Evolutionary conservation across 1,140 invertebrate genomes (phyloP).

Genomic region (Drosophila burlai): DNA sequence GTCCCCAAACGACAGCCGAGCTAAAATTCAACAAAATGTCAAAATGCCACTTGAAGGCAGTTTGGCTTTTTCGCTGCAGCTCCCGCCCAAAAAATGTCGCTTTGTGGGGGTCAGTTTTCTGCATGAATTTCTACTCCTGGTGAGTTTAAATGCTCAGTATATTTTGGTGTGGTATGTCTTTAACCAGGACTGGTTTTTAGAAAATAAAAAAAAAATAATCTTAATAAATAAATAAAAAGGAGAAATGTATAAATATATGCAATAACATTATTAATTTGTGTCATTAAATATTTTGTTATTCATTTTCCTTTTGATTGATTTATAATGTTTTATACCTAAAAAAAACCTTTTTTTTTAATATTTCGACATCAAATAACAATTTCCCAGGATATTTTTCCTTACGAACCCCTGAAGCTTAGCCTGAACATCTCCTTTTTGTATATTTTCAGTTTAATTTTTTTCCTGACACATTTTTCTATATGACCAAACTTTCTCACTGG

Average conservation of each 20-base stretch:
- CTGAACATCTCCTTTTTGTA: not conserved
- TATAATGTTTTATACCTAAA: not conserved
- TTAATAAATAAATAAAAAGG: not conserved
- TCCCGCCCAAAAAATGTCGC: constrained; percentile 29
- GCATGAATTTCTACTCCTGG: constrained; percentile 28
- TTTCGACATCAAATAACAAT: not conserved
- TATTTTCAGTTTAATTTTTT: constrained; percentile 36
- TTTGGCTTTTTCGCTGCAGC: constrained; percentile 45
- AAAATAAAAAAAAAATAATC: not conserved
- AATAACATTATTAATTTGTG: not conserved
- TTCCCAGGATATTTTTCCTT: not conserved
- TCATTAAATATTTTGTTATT: not conserved
- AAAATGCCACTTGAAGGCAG: constrained; percentile 67
- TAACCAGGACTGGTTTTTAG: not conserved
- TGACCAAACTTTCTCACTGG: constrained; percentile 40
- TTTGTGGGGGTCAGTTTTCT: constrained; percentile 51
- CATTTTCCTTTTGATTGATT: not conserved
- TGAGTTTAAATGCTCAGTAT: constrained; percentile 13
- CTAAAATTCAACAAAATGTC: constrained; percentile 67
- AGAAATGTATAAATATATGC: not conserved
- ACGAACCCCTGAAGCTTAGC: not conserved
- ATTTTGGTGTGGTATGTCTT: not conserved
- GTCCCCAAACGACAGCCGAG: constrained; percentile 33
- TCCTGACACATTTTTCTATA: constrained; percentile 45
- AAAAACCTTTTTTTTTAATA: not conserved